Evolutionary conservation across 2,888 invertebrate genomes (phyloP).

Genomic region (Cryptocephalus primarius): DNA sequence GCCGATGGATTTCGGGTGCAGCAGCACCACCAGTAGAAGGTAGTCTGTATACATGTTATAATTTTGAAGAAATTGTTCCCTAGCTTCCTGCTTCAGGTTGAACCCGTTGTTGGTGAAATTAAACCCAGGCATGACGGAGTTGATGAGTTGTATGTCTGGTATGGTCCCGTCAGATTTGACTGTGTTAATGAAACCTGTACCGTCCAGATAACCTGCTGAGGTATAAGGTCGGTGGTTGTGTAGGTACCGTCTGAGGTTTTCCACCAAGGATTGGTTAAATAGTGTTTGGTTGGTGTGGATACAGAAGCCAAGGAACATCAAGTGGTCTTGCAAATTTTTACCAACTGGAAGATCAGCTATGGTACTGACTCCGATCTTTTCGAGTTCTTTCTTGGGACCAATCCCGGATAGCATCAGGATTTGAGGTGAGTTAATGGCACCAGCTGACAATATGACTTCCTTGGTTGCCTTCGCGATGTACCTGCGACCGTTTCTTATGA

Average conservation of each 20-base stretch:
- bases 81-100: neutral
- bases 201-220: neutral
- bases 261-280: conserved; percentile 1
- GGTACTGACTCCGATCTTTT: neutral
- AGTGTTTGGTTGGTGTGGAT: conserved; percentile 4
- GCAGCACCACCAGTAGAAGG: conserved; percentile 3
- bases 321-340: neutral
- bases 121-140: neutral
- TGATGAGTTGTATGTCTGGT: conserved; percentile 4
- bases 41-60: conserved; percentile 1
- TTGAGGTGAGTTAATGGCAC: conserved; percentile 65
- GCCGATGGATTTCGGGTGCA: conserved; percentile 21
- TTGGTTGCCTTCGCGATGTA: conserved; percentile 57
- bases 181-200: conserved; percentile 2
- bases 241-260: neutral
- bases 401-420: conserved; percentile 68
- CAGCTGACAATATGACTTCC: conserved; percentile 77
- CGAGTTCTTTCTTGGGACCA: neutral
- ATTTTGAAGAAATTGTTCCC: neutral
- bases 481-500: conserved; percentile 53
- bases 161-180: neutral
- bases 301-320: neutral
- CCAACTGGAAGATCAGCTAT: neutral
- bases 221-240: conserved; percentile 3
- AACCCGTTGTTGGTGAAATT: neutral